Evolutionary conservation across 2,113 vertebrate species (phyloP), one percentile per base, ranked within the genome.

Genomic region (Cyprinus carpio): DNA sequence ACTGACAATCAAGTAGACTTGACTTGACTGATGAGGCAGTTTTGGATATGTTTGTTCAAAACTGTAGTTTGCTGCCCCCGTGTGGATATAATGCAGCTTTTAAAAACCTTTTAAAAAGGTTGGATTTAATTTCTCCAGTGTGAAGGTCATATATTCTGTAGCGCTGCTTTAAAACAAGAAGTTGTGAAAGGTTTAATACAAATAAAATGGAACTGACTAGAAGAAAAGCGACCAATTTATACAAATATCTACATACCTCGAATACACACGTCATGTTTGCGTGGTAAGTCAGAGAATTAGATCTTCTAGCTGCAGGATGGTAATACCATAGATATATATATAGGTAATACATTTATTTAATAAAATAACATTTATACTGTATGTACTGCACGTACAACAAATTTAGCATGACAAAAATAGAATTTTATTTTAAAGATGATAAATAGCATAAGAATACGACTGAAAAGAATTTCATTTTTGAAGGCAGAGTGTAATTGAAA

Each of bases 401-500:
- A 16, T 15, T 37, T 31, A 37, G 58, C 12, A 29, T 37, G 8
- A 34, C 20, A 34, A 31, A 6, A 0, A 2, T 65, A 31, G 2
- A 34, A 34, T 34, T 18, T 34, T 4, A 20, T 34, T 67, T 12
- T 1, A 23, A 43, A 12, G 20, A 46, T 46, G 12, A 25, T 74
- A 43, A 25, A 74, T 43, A 46, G 71, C 12, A 43, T 74, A n/a
- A 46, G 37, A 72, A 18, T 72, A 60, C 62, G 54, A 80, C 58
- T 23, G 29, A 49, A 37, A 20, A 46, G 5, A 25, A 9, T 27
- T 11, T 10, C 25, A 31, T 72, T 29, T 49, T 6, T 54, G 81
- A 89, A 29, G n/a, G 60, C 79, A 85, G 58, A 43, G n/a, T 75
- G 74, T 74, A 81, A 29, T 80, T 74, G 49, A 31, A 60, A 43